Conservation (phyloP, 2,797 vertebrate species). For the Channallabes apus region DNA sequence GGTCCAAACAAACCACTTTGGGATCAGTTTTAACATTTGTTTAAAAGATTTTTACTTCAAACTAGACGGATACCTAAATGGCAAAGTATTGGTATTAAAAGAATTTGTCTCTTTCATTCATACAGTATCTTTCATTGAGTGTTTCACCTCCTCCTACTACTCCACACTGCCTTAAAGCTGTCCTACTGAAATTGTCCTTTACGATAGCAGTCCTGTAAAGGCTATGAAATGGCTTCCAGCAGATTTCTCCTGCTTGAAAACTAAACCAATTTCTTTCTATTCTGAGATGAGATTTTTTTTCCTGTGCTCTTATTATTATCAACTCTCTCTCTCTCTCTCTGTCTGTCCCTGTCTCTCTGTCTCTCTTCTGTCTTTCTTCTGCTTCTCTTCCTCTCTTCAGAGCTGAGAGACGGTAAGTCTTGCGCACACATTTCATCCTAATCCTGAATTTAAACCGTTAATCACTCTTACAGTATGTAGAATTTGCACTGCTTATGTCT, state of each 20-base stretch:
- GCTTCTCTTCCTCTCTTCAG: constrained; percentile 76
- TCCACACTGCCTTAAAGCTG: no score
- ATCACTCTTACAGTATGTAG: background rate
- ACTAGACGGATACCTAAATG: no score
- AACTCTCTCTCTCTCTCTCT: background rate
- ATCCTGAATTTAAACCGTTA: constrained; percentile 13
- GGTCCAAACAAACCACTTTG: background rate
- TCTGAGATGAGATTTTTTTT: background rate
- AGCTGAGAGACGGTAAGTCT: constrained; percentile 99
- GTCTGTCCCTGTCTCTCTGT: constrained; percentile 66
- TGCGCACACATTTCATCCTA: constrained; percentile 64
- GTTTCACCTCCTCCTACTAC: no score
- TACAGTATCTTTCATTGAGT: no score
- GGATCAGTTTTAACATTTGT: background rate
- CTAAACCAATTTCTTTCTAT: background rate
- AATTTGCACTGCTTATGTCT: background rate
- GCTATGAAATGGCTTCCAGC: background rate
- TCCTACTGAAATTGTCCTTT: no score
- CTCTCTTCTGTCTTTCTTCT: constrained; percentile 5
- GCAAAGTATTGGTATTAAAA: no score
- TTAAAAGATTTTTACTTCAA: no score
- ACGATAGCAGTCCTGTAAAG: no score
- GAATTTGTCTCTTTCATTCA: no score
- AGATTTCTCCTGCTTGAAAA: background rate
- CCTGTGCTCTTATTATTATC: constrained; percentile 17